Conservation (phyloP, 2,113 vertebrate genomes). For the Oryzias javanicus region DNA sequence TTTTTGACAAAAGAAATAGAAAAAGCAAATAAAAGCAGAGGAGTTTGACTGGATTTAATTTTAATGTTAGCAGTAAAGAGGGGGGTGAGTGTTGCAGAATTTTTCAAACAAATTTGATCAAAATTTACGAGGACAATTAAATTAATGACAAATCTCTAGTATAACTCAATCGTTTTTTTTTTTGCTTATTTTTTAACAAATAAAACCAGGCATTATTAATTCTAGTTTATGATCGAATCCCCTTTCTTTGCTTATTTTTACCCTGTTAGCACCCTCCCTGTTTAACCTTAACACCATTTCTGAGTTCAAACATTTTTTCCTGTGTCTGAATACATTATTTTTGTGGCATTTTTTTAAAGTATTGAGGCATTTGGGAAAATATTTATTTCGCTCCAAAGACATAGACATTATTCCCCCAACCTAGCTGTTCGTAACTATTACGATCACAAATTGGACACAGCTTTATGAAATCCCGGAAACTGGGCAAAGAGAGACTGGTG, state of each 20-base stretch:
- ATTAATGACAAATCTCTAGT: no score
- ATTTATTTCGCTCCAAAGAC: conserved; percentile 31
- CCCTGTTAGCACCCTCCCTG: neutral
- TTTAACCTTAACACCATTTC: conserved; percentile 17
- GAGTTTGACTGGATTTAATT: neutral
- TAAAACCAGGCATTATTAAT: no score
- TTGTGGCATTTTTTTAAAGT: conserved; percentile 33
- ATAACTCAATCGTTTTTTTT: no score
- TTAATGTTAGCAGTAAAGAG: neutral
- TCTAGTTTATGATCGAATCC: no score
- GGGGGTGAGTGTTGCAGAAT: no score
- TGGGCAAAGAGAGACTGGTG: conserved; percentile 60
- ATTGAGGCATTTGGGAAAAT: conserved; percentile 34
- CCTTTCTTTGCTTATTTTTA: conserved; percentile 30
- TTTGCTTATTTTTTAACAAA: no score
- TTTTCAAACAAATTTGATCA: no score
- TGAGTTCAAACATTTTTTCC: no score
- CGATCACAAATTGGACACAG: conserved; percentile 52
- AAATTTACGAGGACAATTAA: no score
- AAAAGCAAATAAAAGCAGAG: neutral
- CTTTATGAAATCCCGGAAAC: conserved; percentile 51
- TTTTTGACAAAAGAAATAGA: neutral
- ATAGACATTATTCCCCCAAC: conserved; percentile 4
- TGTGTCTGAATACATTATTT: conserved; percentile 25
- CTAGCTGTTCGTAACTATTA: conserved; percentile 40